A percentile compares a stretch with the other conserved stretches of the same genome.
phyloP scores from a whole-genome alignment of 2,113 vertebrate species.

The Marcusenius ussheri region DNA sequence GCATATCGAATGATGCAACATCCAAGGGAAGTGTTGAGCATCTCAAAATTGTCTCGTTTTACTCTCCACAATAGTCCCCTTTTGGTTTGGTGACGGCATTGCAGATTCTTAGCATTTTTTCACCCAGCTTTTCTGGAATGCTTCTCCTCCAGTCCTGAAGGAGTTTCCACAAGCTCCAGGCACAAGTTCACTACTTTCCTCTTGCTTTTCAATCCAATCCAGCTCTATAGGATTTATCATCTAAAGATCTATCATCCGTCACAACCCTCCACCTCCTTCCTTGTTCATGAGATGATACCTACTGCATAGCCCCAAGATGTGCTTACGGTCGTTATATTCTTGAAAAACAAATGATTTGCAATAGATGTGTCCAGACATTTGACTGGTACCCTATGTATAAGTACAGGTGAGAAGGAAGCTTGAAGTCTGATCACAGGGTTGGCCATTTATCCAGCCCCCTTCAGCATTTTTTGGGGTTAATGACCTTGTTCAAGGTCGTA shows the following conservation, averaged over 20 bases:
- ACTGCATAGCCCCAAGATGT: not conserved
- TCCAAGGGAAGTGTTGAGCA: not conserved
- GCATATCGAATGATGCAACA: not conserved
- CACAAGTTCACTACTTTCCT: not conserved
- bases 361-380: not conserved
- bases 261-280: not conserved
- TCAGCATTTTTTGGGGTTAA: not conserved
- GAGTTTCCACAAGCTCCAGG: not conserved
- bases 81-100: not conserved
- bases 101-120: not conserved
- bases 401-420: not conserved
- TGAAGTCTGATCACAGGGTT: not conserved
- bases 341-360: not conserved
- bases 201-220: not conserved
- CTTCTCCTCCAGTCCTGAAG: not conserved
- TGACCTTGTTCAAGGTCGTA: not conserved
- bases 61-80: not conserved
- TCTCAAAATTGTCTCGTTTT: not conserved
- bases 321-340: not conserved
- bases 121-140: not conserved
- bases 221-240: not conserved
- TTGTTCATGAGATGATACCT: not conserved
- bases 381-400: not conserved
- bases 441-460: not conserved
- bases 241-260: no score